Evolutionary conservation across 1,140 invertebrate species (phyloP).

Genomic region (Trichogramma pretiosum): DNA sequence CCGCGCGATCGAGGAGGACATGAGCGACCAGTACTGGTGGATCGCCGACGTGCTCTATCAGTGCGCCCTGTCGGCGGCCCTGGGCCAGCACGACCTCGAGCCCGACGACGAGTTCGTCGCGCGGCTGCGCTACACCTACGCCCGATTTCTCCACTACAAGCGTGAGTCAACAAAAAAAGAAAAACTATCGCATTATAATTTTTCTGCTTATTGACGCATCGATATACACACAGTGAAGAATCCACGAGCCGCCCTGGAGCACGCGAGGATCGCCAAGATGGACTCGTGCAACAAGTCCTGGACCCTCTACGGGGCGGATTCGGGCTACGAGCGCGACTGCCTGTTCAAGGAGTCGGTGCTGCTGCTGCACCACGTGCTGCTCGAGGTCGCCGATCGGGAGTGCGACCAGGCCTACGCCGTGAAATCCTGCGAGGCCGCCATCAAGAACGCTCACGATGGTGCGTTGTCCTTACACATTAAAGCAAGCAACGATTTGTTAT

Average conservation of each 20-base stretch:
- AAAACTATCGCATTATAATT: no score
- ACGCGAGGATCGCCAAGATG: conserved; percentile 28
- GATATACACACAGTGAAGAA: conserved; percentile 25
- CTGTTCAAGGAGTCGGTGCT: conserved; percentile 44
- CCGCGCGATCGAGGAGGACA: conserved; percentile 28
- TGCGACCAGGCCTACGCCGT: conserved; percentile 39
- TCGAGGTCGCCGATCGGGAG: conserved; percentile 34
- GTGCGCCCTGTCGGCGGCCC: conserved; percentile 39
- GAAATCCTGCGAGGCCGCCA: conserved; percentile 41
- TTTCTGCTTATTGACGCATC: no score
- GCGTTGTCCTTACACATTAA: background rate
- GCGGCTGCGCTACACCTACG: conserved; percentile 49
- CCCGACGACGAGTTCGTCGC: no score
- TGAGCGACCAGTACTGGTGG: conserved; percentile 48
- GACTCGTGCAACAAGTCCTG: conserved; percentile 32
- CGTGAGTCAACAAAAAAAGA: no score
- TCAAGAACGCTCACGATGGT: conserved; percentile 44
- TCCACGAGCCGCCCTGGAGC: conserved; percentile 23
- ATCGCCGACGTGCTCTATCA: conserved; percentile 49
- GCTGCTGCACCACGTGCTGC: conserved; percentile 41
- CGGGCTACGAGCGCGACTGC: conserved; percentile 20
- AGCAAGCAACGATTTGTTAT: no score
- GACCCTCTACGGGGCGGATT: conserved; percentile 25
- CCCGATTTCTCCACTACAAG: conserved; percentile 49
- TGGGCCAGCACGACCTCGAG: no score